phyloP scores from a whole-genome alignment of 2,888 invertebrate genomes.

The Meloe dianella region DNA sequence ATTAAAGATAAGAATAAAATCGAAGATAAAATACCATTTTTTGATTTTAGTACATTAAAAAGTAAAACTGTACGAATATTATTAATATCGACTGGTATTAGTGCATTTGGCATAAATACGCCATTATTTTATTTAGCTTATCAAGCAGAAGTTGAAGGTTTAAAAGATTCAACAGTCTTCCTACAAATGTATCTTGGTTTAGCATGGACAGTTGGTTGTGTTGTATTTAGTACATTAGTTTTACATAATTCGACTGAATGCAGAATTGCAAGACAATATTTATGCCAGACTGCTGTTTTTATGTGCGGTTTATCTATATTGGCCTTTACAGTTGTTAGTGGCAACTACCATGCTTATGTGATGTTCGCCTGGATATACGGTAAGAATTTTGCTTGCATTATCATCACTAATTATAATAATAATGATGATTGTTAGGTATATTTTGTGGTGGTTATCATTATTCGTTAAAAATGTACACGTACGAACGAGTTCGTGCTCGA shows the following conservation, averaged over 20 bases:
- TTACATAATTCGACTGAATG: slow-evolving; percentile 84
- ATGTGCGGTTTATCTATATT: slow-evolving; percentile 79
- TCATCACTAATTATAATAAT: background rate
- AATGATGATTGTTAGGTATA: slow-evolving; percentile 64
- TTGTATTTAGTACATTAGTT: slow-evolving; percentile 81
- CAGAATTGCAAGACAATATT: slow-evolving; percentile 82
- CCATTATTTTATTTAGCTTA: slow-evolving; percentile 84
- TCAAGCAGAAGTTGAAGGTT: slow-evolving; percentile 78
- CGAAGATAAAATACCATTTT: slow-evolving; percentile 83
- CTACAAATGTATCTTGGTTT: slow-evolving; percentile 78
- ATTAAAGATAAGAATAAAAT: slow-evolving; percentile 78
- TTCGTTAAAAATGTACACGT: slow-evolving; percentile 87
- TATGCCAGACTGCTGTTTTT: slow-evolving; percentile 81
- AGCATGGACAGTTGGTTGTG: slow-evolving; percentile 83
- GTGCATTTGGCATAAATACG: slow-evolving; percentile 83
- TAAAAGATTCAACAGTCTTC: slow-evolving; percentile 58
- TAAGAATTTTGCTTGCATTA: too few relatives aligned
- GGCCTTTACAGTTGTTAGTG: slow-evolving; percentile 78
- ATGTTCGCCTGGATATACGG: slow-evolving; percentile 84
- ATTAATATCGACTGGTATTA: slow-evolving; percentile 78
- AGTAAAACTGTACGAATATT: slow-evolving; percentile 86
- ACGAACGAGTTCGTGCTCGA: slow-evolving; percentile 82
- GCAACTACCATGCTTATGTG: slow-evolving; percentile 77
- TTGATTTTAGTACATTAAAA: slow-evolving; percentile 83
- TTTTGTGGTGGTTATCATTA: slow-evolving; percentile 89